These are phyloP conservation scores for Caenorhabditis drosophilae DNA, from an alignment of 2,888 invertebrate genomes.

Conservation along the genomic window DNA sequence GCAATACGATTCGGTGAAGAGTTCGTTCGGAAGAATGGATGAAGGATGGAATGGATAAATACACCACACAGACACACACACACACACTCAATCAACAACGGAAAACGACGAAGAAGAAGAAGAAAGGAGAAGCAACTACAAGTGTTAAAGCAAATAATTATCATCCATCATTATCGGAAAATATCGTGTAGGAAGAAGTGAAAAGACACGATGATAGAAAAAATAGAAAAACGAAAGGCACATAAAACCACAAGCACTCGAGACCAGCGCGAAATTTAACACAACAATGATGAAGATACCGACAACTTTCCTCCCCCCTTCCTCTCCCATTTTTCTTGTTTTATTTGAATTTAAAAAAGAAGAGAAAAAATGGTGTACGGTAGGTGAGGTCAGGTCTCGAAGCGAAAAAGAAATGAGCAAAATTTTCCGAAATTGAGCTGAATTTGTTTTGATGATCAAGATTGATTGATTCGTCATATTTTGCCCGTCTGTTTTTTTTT, in stretches of 20 bases:
- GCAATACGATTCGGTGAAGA: not conserved
- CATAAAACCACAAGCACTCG: constrained; percentile 2
- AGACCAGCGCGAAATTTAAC: constrained; percentile 27
- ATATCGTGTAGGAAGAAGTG: too few relatives aligned
- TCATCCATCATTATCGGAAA: constrained; percentile 2
- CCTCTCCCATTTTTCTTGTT: constrained; percentile 4
- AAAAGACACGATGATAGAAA: too few relatives aligned
- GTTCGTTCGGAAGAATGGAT: not conserved
- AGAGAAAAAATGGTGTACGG: not conserved
- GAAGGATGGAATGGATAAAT: too few relatives aligned
- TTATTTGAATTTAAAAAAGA: not conserved
- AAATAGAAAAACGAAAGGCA: too few relatives aligned
- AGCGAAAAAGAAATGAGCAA: too few relatives aligned
- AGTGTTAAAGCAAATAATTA: constrained; percentile 35
- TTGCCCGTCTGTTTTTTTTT: too few relatives aligned
- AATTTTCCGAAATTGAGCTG: too few relatives aligned
- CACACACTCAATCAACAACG: not conserved
- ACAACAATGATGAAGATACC: constrained; percentile 21
- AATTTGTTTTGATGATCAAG: too few relatives aligned
- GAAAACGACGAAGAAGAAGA: not conserved
- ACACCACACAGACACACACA: too few relatives aligned
- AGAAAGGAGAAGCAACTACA: too few relatives aligned
- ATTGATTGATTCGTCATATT: too few relatives aligned
- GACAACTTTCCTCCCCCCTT: not conserved
- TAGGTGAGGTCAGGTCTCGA: too few relatives aligned